These are phyloP conservation scores for Leptatherina wallacei DNA, from an alignment of 2,797 vertebrate species.

Conservation along the genomic window DNA sequence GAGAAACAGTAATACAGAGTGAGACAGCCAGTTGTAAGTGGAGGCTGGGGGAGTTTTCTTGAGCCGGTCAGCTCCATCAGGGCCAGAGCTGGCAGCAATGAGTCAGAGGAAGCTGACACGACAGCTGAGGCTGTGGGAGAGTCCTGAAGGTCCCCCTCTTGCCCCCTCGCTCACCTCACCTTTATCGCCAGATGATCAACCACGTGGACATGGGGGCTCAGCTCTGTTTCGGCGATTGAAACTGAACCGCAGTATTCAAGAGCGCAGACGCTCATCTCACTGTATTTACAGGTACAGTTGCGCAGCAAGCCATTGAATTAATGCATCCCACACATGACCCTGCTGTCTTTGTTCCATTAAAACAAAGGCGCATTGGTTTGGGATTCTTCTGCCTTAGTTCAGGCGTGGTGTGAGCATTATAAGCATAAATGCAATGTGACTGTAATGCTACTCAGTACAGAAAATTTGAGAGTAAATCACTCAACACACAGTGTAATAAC, in stretches of 20 bases:
- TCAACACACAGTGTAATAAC: slow-evolving; percentile 32
- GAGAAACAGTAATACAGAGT: slow-evolving; percentile 44
- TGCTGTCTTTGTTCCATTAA: neutral
- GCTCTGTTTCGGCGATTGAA: slow-evolving; percentile 74
- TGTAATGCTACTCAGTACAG: neutral
- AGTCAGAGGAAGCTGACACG: slow-evolving; percentile 78
- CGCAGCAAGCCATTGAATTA: slow-evolving; percentile 3
- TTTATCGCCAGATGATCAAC: slow-evolving; percentile 66
- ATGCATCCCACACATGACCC: slow-evolving; percentile 5
- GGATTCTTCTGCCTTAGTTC: slow-evolving; percentile 6
- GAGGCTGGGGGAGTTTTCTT: slow-evolving; percentile 58
- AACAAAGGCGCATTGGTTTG: neutral
- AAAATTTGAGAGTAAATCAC: slow-evolving; percentile 38
- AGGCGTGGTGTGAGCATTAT: neutral
- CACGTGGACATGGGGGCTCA: slow-evolving; percentile 53
- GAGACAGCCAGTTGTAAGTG: slow-evolving; percentile 59
- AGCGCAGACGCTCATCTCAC: slow-evolving; percentile 63
- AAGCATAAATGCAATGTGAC: slow-evolving; percentile 9
- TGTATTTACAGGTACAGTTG: slow-evolving; percentile 68
- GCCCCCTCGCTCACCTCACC: slow-evolving; percentile 62
- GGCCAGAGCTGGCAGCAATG: slow-evolving; percentile 68
- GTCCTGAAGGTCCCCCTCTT: slow-evolving; percentile 58
- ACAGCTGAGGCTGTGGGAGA: slow-evolving; percentile 75
- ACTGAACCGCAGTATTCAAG: slow-evolving; percentile 78
- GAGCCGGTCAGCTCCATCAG: slow-evolving; percentile 35